Conservation (phyloP, 2,797 vertebrate genomes). For the Pangasius macronema region DNA sequence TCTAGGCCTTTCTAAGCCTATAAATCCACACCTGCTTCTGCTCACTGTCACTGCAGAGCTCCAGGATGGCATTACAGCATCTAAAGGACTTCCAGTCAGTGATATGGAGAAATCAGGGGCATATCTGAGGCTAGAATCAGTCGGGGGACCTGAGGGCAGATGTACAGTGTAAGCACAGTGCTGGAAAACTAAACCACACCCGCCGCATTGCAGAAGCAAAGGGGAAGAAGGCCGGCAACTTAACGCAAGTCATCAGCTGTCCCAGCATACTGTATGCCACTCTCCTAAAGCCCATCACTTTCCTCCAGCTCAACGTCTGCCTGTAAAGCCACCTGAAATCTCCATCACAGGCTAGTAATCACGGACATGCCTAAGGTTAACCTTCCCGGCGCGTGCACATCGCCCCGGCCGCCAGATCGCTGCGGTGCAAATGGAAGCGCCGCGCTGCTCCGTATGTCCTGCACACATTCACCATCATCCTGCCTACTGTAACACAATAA, state of each 20-base stretch:
- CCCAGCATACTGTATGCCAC: background rate
- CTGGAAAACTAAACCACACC: constrained; percentile 53
- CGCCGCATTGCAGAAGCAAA: constrained; percentile 60
- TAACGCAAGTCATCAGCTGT: constrained; percentile 39
- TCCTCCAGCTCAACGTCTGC: background rate
- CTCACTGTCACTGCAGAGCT: constrained; percentile 20
- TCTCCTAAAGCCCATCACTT: background rate
- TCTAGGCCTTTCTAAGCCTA: background rate
- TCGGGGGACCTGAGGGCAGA: constrained; percentile 5
- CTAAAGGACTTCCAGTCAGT: constrained; percentile 10
- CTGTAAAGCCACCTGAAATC: background rate
- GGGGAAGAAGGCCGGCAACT: constrained; percentile 43
- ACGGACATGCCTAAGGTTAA: background rate
- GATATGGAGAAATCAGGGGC: background rate
- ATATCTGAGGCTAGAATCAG: background rate
- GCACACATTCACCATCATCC: background rate
- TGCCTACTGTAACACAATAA: background rate
- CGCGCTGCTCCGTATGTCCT: background rate
- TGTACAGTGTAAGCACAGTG: constrained; percentile 17
- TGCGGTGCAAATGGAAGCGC: background rate
- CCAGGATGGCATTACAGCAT: background rate
- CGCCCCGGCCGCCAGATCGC: background rate
- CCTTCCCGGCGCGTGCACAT: background rate
- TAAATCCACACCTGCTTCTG: background rate
- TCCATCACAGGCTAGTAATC: background rate